Evolutionary conservation across 2,888 invertebrate genomes (phyloP), one percentile per base, ranked within the genome.

Genomic region (Phyllotreta cruciferae): DNA sequence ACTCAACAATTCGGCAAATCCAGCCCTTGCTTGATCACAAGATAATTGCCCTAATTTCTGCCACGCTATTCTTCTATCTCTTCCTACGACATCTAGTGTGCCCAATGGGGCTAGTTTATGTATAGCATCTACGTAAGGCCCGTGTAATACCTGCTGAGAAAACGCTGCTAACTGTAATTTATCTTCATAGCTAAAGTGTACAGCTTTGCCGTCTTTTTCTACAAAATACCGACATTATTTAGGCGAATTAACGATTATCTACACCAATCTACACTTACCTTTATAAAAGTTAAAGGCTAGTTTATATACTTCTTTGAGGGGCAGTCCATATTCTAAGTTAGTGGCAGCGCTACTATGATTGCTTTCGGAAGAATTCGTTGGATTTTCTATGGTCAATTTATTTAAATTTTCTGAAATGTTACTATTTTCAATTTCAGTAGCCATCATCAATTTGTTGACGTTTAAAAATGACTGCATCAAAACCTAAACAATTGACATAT

Each of bases 131-230:
- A 90, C 87, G 74, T 90, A 88, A 54, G 92, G 89, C 0, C 98
- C 98, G 81, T 95, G 90, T 8, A 86, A 86, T 6, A 93, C 92
- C 85, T 98, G 98, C 78, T 96, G 94, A 7, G 93, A 94, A 76
- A 92, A 93, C 1, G 97, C 97, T 11, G 97, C 92, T 67, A 98
- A 82, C 78, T 92, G 92, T 58, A 97, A 81, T 78, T 95, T 93
- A 78, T 98, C 96, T 81, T 94, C 93, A 80, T 98, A 98, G 49
- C 94, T 93, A 65, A 97, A 85, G 77, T 96, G 95, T 52, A 98
- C 86, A 1, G 96, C 98, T 84, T 97, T 98, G n/a, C 97, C 97
- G 83, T 95, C 93, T 83, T 98, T 97, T 80, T 98, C 98, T 97
- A 50, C 6, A 67, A 64, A 41, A 54, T 61, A 45, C 60, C 56